These are phyloP conservation scores for Labrus mixtus DNA, from an alignment of 2,113 vertebrate species.

Conservation along the genomic window DNA sequence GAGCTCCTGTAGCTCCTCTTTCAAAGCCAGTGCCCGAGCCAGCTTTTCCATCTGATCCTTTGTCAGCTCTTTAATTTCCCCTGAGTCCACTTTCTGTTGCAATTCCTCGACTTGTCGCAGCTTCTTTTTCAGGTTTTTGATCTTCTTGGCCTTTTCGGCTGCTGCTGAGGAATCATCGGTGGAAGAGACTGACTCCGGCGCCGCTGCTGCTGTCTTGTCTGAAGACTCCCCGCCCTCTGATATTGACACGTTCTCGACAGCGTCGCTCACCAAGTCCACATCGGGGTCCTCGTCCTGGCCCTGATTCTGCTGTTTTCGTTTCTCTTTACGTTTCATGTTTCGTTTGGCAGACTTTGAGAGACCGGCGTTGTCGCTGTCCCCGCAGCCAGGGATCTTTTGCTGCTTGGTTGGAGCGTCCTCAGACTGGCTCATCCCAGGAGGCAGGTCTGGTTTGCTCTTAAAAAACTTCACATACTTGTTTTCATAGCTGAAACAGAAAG, in stretches of 20 bases:
- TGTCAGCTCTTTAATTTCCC: slow-evolving; percentile 89
- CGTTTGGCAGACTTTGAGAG: slow-evolving; percentile 93
- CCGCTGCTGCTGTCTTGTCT: slow-evolving; percentile 25
- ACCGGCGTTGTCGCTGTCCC: slow-evolving; percentile 65
- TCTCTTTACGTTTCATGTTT: slow-evolving; percentile 95
- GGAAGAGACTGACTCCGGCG: background rate
- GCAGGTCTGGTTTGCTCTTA: slow-evolving; percentile 94
- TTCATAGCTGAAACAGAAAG: slow-evolving; percentile 87
- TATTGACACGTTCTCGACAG: slow-evolving; percentile 83
- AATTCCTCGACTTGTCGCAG: slow-evolving; percentile 93
- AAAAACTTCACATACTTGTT: slow-evolving; percentile 98
- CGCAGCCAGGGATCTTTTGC: slow-evolving; percentile 69
- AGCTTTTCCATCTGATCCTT: slow-evolving; percentile 95
- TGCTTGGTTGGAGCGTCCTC: slow-evolving; percentile 65
- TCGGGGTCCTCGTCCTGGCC: slow-evolving; percentile 64
- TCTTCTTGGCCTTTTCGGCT: slow-evolving; percentile 87
- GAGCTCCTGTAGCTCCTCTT: slow-evolving; percentile 88
- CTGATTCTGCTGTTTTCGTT: slow-evolving; percentile 87
- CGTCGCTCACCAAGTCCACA: slow-evolving; percentile 78
- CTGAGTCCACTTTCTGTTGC: slow-evolving; percentile 90
- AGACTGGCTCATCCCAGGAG: slow-evolving; percentile 88
- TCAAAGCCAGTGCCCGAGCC: slow-evolving; percentile 82
- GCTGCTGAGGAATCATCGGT: slow-evolving; percentile 55
- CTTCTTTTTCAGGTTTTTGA: slow-evolving; percentile 95
- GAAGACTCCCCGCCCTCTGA: slow-evolving; percentile 33